A percentile compares a stretch with the other conserved stretches of the same genome.
Conservation (phyloP, 1,140 invertebrate species). For the Onthophagus taurus region DNA sequence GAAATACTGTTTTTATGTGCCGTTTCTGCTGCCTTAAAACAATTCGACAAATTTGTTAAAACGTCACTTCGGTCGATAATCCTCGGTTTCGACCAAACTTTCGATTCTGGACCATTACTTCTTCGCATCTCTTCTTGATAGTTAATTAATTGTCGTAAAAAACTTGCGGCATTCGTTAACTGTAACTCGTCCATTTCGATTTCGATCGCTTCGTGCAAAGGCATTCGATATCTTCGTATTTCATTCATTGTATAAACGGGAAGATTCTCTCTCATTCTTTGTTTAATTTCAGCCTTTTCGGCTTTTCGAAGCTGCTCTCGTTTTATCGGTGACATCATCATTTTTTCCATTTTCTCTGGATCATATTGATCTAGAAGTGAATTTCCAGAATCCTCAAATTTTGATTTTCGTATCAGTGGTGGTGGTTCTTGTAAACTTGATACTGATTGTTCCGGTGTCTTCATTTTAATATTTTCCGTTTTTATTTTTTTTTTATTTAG, state of each 20-base stretch:
- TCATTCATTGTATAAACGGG: constrained; percentile 11
- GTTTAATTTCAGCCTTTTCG: background rate
- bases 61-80: constrained; percentile 38
- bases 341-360: constrained; percentile 12
- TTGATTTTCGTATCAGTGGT: too few relatives aligned
- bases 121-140: constrained; percentile 41
- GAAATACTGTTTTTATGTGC: constrained; percentile 21
- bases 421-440: too few relatives aligned
- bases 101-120: constrained; percentile 40
- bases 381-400: too few relatives aligned
- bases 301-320: constrained; percentile 8
- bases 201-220: constrained; percentile 42
- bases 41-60: constrained; percentile 38
- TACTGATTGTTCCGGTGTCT: too few relatives aligned
- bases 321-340: constrained; percentile 11
- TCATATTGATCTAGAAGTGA: too few relatives aligned
- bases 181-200: constrained; percentile 43
- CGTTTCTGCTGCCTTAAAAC: constrained; percentile 39
- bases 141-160: constrained; percentile 43
- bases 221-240: constrained; percentile 36
- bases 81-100: constrained; percentile 27
- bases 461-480: too few relatives aligned
- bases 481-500: too few relatives aligned
- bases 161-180: constrained; percentile 38
- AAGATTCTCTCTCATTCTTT: constrained; percentile 10